These are phyloP conservation scores for Trididemnum nubilum DNA, from an alignment of 23 tunicate species.

Conservation along the genomic window DNA sequence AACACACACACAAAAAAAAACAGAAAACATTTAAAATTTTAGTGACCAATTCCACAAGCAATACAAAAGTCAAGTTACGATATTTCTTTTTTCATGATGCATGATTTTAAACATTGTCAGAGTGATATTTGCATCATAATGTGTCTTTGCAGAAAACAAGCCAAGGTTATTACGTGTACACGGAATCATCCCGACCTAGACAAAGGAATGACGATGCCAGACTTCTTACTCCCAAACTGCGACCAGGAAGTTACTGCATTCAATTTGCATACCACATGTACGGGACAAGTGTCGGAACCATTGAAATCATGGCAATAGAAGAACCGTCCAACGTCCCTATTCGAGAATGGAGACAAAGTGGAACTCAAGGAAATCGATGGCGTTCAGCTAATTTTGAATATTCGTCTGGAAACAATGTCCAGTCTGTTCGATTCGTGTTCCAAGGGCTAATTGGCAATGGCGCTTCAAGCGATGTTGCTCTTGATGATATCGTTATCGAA, in stretches of 20 bases:
- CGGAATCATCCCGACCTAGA: constrained; percentile 81
- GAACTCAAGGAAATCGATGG: constrained; percentile 76
- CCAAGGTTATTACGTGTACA: constrained; percentile 72
- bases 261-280: constrained; percentile 76
- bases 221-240: constrained; percentile 57
- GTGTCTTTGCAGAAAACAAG: constrained; percentile 60
- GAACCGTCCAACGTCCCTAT: background rate
- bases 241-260: constrained; percentile 65
- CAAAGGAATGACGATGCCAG: constrained; percentile 51
- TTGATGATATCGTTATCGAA: constrained; percentile 65
- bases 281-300: constrained; percentile 67
- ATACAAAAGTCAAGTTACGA: too few relatives aligned
- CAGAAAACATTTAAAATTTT: too few relatives aligned
- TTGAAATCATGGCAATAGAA: constrained; percentile 33
- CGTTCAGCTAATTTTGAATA: constrained; percentile 22
- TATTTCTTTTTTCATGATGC: too few relatives aligned
- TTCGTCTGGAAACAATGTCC: background rate
- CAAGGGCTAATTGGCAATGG: constrained; percentile 71
- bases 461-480: constrained; percentile 79
- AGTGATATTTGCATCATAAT: too few relatives aligned
- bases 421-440: constrained; percentile 49
- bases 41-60: too few relatives aligned
- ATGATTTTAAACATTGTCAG: too few relatives aligned
- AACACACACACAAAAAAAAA: too few relatives aligned
- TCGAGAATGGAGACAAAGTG: constrained; percentile 30